Conservation (phyloP, 2,888 invertebrate species). For the Thymelicus sylvestris region DNA sequence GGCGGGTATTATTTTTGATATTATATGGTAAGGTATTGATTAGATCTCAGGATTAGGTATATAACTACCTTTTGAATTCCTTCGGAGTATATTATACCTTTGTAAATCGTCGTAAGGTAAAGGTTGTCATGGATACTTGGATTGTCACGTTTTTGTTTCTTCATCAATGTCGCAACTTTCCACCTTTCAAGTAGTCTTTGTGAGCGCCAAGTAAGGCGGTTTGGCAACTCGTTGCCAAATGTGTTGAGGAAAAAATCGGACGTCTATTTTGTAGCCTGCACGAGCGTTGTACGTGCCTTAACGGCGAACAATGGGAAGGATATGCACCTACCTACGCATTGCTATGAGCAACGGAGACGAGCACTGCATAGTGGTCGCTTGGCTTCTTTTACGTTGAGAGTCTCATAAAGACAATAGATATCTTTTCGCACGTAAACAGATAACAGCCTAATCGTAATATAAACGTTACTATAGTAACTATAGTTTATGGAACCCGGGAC, state of each 20-base stretch:
- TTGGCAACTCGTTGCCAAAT: conserved; percentile 26
- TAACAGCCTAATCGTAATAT: conserved; percentile 11
- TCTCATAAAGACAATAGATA: conserved; percentile 23
- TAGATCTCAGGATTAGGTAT: no score
- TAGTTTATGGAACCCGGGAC: no score
- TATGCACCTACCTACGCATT: conserved; percentile 30
- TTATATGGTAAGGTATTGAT: no score
- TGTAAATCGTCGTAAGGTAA: no score
- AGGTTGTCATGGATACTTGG: neutral
- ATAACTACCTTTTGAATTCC: no score
- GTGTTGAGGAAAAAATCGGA: conserved; percentile 13
- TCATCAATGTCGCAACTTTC: neutral
- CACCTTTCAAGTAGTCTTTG: neutral
- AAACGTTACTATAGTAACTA: neutral
- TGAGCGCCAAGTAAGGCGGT: neutral
- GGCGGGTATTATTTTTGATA: no score
- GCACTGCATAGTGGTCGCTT: conserved; percentile 28
- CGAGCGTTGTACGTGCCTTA: conserved; percentile 26
- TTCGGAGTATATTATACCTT: no score
- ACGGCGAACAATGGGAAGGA: conserved; percentile 30
- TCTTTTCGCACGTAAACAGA: conserved; percentile 15
- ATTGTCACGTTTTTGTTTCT: neutral
- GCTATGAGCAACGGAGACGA: conserved; percentile 31
- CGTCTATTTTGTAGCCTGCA: conserved; percentile 20
- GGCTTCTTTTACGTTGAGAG: conserved; percentile 24